Conservation (phyloP, 2,113 vertebrate species). For the Rhombomys opimus region DNA sequence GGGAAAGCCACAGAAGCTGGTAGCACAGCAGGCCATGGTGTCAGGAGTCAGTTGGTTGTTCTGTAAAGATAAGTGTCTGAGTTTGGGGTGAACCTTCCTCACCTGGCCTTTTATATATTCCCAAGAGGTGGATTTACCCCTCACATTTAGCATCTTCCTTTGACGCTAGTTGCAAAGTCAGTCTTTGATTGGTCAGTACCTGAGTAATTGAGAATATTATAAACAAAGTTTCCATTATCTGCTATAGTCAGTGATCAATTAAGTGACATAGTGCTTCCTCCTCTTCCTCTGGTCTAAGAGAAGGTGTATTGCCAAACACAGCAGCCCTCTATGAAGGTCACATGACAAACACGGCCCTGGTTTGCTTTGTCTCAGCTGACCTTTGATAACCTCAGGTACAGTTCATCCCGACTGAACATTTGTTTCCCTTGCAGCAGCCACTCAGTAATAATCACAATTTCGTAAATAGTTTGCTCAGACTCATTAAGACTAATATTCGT, state of each 20-base stretch:
- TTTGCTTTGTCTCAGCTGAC: background rate
- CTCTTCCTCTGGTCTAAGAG: slow-evolving; percentile 24
- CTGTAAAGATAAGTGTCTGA: slow-evolving; percentile 49
- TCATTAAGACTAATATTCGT: background rate
- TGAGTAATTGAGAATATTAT: slow-evolving; percentile 70
- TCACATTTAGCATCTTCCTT: slow-evolving; percentile 57
- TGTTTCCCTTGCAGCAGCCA: background rate
- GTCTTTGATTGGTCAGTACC: slow-evolving; percentile 63
- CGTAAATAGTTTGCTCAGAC: slow-evolving; percentile 27
- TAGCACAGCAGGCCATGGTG: slow-evolving; percentile 73
- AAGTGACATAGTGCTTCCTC: slow-evolving; percentile 44
- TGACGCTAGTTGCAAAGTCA: slow-evolving; percentile 6
- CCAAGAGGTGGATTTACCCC: background rate
- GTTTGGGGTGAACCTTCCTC: background rate
- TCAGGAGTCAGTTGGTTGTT: background rate
- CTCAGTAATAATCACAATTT: slow-evolving; percentile 5
- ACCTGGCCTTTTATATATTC: slow-evolving; percentile 69
- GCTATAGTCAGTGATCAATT: slow-evolving; percentile 68
- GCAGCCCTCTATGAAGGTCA: background rate
- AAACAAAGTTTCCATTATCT: slow-evolving; percentile 65
- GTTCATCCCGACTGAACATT: background rate
- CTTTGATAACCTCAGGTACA: slow-evolving; percentile 20
- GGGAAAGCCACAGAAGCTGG: slow-evolving; percentile 77
- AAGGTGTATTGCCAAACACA: slow-evolving; percentile 13
- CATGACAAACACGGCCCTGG: background rate